Evolutionary conservation across 2,888 invertebrate genomes (phyloP).

Genomic region (Dryadula phaetusa): DNA sequence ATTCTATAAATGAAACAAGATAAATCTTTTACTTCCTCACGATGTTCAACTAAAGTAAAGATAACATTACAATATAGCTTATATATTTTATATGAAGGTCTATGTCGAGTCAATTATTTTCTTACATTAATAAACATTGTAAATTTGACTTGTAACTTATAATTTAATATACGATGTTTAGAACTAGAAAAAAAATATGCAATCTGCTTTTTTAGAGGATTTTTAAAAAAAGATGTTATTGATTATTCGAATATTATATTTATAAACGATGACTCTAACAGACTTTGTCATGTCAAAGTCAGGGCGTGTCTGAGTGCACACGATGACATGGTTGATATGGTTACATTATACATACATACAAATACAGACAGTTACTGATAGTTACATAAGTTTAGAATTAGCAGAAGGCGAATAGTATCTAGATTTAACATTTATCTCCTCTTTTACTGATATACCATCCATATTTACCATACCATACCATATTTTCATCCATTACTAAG

Average conservation of each 20-base stretch:
- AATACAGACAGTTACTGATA: background rate
- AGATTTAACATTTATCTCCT: no score
- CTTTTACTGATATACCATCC: no score
- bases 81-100: background rate
- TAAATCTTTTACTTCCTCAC: slow-evolving; percentile 9
- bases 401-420: background rate
- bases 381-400: background rate
- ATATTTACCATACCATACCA: no score
- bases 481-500: no score
- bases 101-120: background rate
- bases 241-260: no score
- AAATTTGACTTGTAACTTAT: no score
- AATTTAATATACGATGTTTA: no score
- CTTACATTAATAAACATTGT: no score
- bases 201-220: no score
- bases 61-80: background rate
- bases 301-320: background rate
- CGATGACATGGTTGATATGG: no score
- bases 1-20: slow-evolving; percentile 15
- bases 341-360: background rate
- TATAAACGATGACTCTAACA: background rate
- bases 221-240: no score
- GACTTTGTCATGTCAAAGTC: background rate
- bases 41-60: background rate
- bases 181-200: no score